Base-by-base conservation (phyloP, 2,888 invertebrate genomes). In the Octodonta nipae region DNA sequence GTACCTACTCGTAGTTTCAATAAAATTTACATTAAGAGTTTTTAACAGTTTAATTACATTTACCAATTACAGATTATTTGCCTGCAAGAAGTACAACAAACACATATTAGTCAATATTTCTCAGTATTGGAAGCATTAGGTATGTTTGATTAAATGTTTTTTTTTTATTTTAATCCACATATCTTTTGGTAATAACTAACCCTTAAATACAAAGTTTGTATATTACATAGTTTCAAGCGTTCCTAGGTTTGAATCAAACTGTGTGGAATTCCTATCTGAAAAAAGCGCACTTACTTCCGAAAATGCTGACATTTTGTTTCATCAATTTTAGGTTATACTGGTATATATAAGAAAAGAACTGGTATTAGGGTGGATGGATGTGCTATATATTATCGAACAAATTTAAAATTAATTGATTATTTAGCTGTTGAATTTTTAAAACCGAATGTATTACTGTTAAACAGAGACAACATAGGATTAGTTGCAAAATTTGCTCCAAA, bases 391-490 rank as follows among this genome's bases (percentile, higher is more conserved):
- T 93, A 75, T 57, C 80, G 77, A 46, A 61, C 69, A 26, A 55
- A 88, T 33, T 50, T 77, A 3, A n/a, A n/a, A n/a, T n/a, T n/a
- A n/a, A n/a, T n/a, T n/a, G 73, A 78, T 26, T 66, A 73, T 32
- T 59, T 70, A 0, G 68, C 68, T 28, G 80, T 95, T 26, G 85
- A 91, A 60, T 78, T 73, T 50, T 68, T 62, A 45, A 68, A 70
- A 43, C 68, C 75, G 14, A 67, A 67, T n/a, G 54, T 76, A 13
- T 61, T 70, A 12, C 53, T 82, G 5, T 61, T 92, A 16, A 78
- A 86, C 55, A 72, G 92, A 7, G 86, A 91, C 54, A 95, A 95
- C 61, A 75, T 95, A 30, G 95, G 78, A 0, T 55, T 92, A 6
- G 68, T 93, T 34, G 76, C 78, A 3, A 82, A 82, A 55, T 68